These are phyloP conservation scores for Ennomos erosarius DNA, from an alignment of 2,888 invertebrate species.

Conservation along the genomic window DNA sequence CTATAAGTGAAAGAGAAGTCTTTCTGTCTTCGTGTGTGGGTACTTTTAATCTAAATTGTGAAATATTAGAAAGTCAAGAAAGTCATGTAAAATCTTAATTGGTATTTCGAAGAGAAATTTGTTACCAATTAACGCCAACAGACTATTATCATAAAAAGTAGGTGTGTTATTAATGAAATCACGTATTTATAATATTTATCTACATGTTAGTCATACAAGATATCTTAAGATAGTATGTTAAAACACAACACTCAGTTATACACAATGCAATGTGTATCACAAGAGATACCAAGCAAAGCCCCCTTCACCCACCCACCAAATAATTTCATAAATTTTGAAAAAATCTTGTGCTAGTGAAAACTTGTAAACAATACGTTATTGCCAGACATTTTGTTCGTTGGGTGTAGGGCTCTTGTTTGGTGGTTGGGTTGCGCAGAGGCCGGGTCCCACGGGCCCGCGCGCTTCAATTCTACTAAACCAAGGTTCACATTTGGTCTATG, in stretches of 20 bases:
- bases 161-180: not conserved
- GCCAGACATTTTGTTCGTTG: slow-evolving; percentile 67
- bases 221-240: slow-evolving; percentile 28
- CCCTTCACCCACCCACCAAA: slow-evolving; percentile 86
- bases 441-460: slow-evolving; percentile 81
- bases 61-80: no score
- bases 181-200: no score
- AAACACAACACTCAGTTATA: slow-evolving; percentile 35
- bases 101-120: no score
- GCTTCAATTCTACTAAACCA: slow-evolving; percentile 57
- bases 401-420: slow-evolving; percentile 85
- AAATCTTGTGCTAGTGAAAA: slow-evolving; percentile 25
- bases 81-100: no score
- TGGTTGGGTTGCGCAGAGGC: slow-evolving; percentile 84
- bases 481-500: slow-evolving; percentile 51
- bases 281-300: slow-evolving; percentile 86
- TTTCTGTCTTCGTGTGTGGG: no score
- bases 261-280: slow-evolving; percentile 32
- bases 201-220: slow-evolving; percentile 16
- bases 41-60: no score
- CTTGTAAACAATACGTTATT: slow-evolving; percentile 38
- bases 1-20: no score
- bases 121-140: no score
- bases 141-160: no score
- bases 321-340: slow-evolving; percentile 67